A percentile compares a stretch with the other conserved stretches of the same genome.
These are phyloP conservation scores for Mystacides longicornis DNA, from an alignment of 2,888 invertebrate species.

Conservation along the genomic window DNA sequence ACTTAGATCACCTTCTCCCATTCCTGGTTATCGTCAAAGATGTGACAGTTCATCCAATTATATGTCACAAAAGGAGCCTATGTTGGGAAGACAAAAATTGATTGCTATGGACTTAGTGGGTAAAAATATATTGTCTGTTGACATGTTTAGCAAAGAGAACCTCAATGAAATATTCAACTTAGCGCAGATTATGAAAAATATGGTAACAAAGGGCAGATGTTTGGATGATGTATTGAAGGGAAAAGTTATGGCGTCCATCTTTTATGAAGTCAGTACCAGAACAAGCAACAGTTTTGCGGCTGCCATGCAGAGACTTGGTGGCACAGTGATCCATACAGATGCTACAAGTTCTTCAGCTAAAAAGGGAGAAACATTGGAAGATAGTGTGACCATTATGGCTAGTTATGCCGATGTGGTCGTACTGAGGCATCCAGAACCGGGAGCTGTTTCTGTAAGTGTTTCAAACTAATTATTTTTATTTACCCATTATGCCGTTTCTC, in stretches of 20 bases:
- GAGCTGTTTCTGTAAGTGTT: constrained; percentile 73
- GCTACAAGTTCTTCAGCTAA: constrained; percentile 86
- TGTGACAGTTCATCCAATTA: constrained; percentile 51
- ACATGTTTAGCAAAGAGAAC: constrained; percentile 80
- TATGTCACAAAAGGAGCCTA: constrained; percentile 38
- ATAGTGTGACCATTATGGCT: constrained; percentile 80
- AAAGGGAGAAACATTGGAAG: constrained; percentile 94
- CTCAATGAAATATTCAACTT: constrained; percentile 91
- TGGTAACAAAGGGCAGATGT: constrained; percentile 74
- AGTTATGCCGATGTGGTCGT: constrained; percentile 92
- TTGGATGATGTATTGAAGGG: constrained; percentile 83
- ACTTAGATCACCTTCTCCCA: constrained; percentile 44
- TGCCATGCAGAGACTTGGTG: constrained; percentile 95
- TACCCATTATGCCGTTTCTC: too few species aligned
- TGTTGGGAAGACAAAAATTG: constrained; percentile 43
- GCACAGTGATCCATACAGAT: constrained; percentile 85
- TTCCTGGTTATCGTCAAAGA: constrained; percentile 44
- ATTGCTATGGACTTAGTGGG: constrained; percentile 44
- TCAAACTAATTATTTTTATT: background rate
- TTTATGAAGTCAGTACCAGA: constrained; percentile 96
- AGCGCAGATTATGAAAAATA: constrained; percentile 78
- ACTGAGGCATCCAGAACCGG: constrained; percentile 86
- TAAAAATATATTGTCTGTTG: constrained; percentile 78
- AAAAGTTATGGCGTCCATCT: constrained; percentile 91
- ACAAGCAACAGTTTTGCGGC: constrained; percentile 94